Conservation (phyloP, 2,797 vertebrate species). For the Argentina silus region DNA sequence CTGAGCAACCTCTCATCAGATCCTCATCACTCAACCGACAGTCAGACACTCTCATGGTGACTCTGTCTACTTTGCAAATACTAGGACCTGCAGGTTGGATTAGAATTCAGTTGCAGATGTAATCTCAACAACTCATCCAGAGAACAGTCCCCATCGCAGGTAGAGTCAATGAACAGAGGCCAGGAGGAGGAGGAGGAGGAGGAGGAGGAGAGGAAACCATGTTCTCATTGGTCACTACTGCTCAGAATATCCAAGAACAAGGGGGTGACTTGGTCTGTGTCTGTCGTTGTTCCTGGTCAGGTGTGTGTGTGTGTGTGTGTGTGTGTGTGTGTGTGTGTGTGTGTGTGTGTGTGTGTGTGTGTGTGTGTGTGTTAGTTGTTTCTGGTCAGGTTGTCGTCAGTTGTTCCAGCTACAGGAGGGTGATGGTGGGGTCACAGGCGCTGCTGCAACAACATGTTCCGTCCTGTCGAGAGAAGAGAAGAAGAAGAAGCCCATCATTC, state of each 20-base stretch:
- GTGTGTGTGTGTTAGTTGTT: neutral
- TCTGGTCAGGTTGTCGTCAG: neutral
- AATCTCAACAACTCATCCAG: neutral
- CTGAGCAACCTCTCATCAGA: neutral
- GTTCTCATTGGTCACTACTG: neutral
- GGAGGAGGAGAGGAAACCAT: neutral
- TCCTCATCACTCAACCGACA: neutral
- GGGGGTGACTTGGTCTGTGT: neutral
- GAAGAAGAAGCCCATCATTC: too few relatives aligned
- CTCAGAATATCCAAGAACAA: neutral
- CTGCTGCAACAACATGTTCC: too few relatives aligned
- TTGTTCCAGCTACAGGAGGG: neutral
- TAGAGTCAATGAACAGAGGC: neutral
- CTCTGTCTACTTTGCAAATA: neutral
- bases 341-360: too few relatives aligned
- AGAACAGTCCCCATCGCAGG: neutral
- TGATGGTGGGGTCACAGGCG: too few relatives aligned
- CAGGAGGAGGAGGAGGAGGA: neutral
- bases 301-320: too few relatives aligned
- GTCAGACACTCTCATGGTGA: neutral
- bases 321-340: too few relatives aligned
- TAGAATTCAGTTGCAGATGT: neutral
- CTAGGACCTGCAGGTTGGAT: neutral
- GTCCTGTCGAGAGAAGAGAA: too few relatives aligned
- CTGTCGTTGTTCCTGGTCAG: neutral